Conservation (phyloP, 37 sponge, comb jelly and placozoan species). For the Ephydatia muelleri region DNA sequence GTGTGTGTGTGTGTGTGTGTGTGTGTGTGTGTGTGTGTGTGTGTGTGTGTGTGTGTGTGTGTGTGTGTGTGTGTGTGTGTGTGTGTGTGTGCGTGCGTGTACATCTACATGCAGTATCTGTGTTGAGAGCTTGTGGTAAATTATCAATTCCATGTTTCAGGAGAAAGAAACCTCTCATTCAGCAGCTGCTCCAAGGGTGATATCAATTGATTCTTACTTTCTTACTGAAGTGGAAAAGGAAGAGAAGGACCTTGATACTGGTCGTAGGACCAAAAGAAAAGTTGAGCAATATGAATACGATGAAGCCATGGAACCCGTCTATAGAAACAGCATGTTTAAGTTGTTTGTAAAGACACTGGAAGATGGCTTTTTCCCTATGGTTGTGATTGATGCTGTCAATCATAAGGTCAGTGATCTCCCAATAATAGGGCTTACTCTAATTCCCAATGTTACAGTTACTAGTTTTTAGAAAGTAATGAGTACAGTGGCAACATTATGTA, state of each 20-base stretch:
- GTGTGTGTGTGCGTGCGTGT: constrained; percentile 1
- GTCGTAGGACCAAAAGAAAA: constrained; percentile 28
- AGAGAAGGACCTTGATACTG: constrained; percentile 67
- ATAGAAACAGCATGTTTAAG: constrained; percentile 79
- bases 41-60: too few relatives aligned
- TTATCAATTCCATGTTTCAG: constrained; percentile 54
- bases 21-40: background rate
- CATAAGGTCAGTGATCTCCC: constrained; percentile 62
- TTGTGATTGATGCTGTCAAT: constrained; percentile 80
- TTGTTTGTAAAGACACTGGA: constrained; percentile 78
- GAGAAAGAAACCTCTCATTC: constrained; percentile 73
- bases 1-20: too few relatives aligned
- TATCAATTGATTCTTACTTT: constrained; percentile 89
- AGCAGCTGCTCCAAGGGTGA: constrained; percentile 72
- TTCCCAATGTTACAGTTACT: too few relatives aligned
- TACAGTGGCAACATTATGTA: background rate
- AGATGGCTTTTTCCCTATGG: constrained; percentile 89
- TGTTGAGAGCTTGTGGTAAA: background rate
- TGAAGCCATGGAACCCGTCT: constrained; percentile 69
- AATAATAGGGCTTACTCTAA: too few relatives aligned
- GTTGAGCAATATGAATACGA: constrained; percentile 81
- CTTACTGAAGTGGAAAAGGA: constrained; percentile 73
- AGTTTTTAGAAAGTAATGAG: background rate
- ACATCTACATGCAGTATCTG: background rate
- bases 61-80: too few relatives aligned